These are phyloP conservation scores for Sipha maydis DNA, from an alignment of 2,888 invertebrate species.

Conservation along the genomic window DNA sequence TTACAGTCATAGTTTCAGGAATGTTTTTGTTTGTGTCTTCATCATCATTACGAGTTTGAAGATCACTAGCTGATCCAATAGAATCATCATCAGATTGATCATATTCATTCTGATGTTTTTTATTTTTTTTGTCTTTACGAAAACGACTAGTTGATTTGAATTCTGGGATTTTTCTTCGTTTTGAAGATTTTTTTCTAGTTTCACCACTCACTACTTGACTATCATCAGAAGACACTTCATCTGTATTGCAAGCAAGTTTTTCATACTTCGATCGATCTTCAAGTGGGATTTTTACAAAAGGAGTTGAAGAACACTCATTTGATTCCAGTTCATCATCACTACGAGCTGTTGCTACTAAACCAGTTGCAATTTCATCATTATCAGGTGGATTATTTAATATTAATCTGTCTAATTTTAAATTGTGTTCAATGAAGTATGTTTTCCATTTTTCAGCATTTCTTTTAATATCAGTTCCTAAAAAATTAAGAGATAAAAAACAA, in stretches of 20 bases:
- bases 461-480: slow-evolving; percentile 54
- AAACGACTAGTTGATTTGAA: slow-evolving; percentile 56
- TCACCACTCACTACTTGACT: slow-evolving; percentile 68
- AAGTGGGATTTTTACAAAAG: slow-evolving; percentile 74
- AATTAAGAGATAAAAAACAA: slow-evolving; percentile 52
- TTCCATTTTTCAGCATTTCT: slow-evolving; percentile 63
- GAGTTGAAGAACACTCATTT: slow-evolving; percentile 67
- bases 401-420: slow-evolving; percentile 63
- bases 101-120: slow-evolving; percentile 57
- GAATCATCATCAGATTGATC: slow-evolving; percentile 72
- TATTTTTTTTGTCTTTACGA: slow-evolving; percentile 59
- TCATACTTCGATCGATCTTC: slow-evolving; percentile 83
- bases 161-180: slow-evolving; percentile 58
- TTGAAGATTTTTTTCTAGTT: slow-evolving; percentile 54
- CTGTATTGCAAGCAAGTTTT: slow-evolving; percentile 74
- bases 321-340: slow-evolving; percentile 59
- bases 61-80: slow-evolving; percentile 79
- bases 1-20: slow-evolving; percentile 71
- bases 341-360: slow-evolving; percentile 46
- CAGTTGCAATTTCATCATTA: slow-evolving; percentile 53
- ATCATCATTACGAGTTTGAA: slow-evolving; percentile 71
- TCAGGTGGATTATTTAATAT: slow-evolving; percentile 62
- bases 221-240: slow-evolving; percentile 72
- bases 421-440: slow-evolving; percentile 63
- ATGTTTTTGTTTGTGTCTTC: slow-evolving; percentile 69